phyloP scores from a whole-genome alignment of 2,797 vertebrate genomes.

The Sternotherus odoratus region DNA sequence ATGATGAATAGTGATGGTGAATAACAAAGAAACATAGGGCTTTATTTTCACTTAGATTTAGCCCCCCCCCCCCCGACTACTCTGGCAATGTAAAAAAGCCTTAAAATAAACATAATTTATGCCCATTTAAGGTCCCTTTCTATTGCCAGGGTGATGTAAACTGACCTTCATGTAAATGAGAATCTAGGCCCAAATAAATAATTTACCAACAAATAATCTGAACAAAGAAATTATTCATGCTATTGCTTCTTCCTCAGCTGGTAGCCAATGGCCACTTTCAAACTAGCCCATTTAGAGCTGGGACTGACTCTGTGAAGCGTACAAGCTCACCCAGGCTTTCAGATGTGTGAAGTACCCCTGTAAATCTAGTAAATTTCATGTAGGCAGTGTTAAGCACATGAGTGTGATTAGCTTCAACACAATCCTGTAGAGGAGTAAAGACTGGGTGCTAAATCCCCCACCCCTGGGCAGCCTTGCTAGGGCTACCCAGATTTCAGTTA shows the following conservation, averaged over 20 bases:
- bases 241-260: not conserved
- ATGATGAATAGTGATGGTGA: slow-evolving; percentile 24
- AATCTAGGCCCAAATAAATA: not conserved
- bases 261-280: not conserved
- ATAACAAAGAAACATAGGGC: not conserved
- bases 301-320: not conserved
- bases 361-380: not conserved
- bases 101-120: slow-evolving; percentile 6
- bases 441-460: not conserved
- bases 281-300: not conserved
- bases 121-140: slow-evolving; percentile 8
- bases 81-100: slow-evolving; percentile 28
- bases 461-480: not conserved
- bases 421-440: not conserved
- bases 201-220: slow-evolving; percentile 24
- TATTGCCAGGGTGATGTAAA: not conserved
- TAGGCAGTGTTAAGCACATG: not conserved
- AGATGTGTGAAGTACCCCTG: not conserved
- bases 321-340: fast-evolving
- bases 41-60: slow-evolving; percentile 40
- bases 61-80: not conserved
- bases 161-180: not conserved
- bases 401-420: not conserved
- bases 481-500: not conserved
- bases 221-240: slow-evolving; percentile 17